Evolutionary conservation across 2,113 vertebrate genomes (phyloP), one percentile per base, ranked within the genome.

Genomic region (Odocoileus hemionus): DNA sequence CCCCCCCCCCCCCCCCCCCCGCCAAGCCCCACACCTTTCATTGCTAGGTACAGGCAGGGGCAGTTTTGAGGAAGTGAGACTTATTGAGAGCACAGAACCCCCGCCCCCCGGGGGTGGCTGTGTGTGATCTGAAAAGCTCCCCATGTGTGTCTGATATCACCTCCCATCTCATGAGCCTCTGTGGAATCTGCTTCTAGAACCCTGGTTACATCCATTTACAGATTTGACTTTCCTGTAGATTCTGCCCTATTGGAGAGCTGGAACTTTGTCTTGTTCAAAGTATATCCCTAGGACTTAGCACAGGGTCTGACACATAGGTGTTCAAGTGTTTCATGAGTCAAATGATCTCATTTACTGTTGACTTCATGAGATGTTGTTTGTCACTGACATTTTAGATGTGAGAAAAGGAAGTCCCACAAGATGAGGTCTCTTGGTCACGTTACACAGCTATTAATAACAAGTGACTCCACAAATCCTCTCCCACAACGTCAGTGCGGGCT

Each of bases 371-470:
- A 19, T 43, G 52, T 60, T 10, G 21, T 39, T 97, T 93, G 64
- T 64, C 86, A 58, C 74, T 92, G 70, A 67, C 9, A 70, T 89
- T 96, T 58, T 86, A 86, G 36, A 52, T 21, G 33, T 70, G 67
- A 54, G 36, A 16, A 50, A 82, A 86, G 70, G 26, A 85, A 21
- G 47, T 13, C 39, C 36, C 16, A 54, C 8, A 11, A 58, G 60
- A 50, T 12, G 26, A 74, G 91, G 36, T 33, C 10, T 50, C 6
- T 47, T 86, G 39, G 39, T 50, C 16, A 54, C 7, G 17, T 45
- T 26, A 60, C 19, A 47, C 3, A 50, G 82, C 33, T 70, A 28
- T 14, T 11, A 57, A 54, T 78, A 33, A 11, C 8, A 61, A 74
- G 52, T 28, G 76, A 16, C 39, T 43, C 1, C n/a, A 39, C 70